These are phyloP conservation scores for Hydrocynus forskahlii DNA, from an alignment of 2,797 vertebrate species.

Conservation along the genomic window DNA sequence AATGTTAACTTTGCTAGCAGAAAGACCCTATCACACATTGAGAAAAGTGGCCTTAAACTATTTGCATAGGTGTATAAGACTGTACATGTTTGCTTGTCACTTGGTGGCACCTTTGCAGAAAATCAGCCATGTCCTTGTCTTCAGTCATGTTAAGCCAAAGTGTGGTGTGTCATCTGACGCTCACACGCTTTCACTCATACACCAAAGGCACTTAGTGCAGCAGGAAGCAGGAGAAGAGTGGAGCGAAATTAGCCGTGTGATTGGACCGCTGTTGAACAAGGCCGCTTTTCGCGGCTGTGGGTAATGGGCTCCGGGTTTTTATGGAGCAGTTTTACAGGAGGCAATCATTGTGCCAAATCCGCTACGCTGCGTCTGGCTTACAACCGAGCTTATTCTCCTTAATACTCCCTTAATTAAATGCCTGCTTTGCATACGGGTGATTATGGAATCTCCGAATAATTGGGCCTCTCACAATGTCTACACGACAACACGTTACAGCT, in stretches of 20 bases:
- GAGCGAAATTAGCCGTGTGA: conserved; percentile 33
- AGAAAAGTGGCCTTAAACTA: too few species aligned
- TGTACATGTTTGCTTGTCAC: too few species aligned
- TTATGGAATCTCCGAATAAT: conserved; percentile 53
- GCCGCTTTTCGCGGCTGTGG: conserved; percentile 10
- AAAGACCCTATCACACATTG: too few species aligned
- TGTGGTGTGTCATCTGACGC: neutral
- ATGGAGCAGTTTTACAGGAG: conserved; percentile 32
- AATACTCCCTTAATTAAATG: conserved; percentile 80
- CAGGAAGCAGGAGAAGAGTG: neutral
- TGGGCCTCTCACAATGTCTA: neutral
- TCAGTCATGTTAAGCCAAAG: neutral
- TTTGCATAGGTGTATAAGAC: too few species aligned
- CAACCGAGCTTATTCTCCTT: conserved; percentile 73
- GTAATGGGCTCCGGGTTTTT: conserved; percentile 30
- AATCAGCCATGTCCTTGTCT: neutral
- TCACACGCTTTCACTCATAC: neutral
- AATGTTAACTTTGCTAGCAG: too few species aligned
- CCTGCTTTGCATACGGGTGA: conserved; percentile 71
- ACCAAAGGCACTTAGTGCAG: neutral
- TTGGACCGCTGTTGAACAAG: conserved; percentile 27
- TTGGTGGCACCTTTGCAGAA: neutral
- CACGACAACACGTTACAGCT: neutral
- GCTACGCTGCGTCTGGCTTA: conserved; percentile 62
- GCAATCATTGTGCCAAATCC: conserved; percentile 40